Base-by-base conservation (phyloP, 2,113 vertebrate genomes). In the Urocolius indicus region DNA sequence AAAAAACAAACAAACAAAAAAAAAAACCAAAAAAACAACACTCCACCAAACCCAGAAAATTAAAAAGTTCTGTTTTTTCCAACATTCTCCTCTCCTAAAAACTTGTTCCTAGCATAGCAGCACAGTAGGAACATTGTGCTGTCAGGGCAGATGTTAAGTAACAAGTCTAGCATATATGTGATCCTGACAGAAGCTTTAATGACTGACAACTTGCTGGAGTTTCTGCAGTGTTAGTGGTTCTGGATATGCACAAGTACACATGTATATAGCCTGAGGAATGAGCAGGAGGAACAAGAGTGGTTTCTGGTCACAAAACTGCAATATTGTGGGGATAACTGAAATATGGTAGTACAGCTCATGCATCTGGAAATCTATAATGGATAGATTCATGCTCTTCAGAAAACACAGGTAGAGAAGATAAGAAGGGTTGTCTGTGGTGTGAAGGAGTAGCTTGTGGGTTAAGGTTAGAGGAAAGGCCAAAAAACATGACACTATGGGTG, bases 171-270 rank as follows among this genome's bases (percentile, higher is more conserved):
- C 49, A 69, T 4, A 3, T 32, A 38, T 13, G 23, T 69, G 11
- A 13, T 77, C n/a, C 27, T 77, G 63, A 30, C 45, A 68, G 65
- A 65, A 87, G 30, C 41, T 69, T 69, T 77, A 77, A 32, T 45
- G 22, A 52, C 34, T 48, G 30, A 8, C n/a, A 45, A 0, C 1
- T 0, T 32, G 9, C 30, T 59, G 23, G 27, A 29, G 23, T 30
- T 84, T 59, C 63, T 61, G 45, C 30, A 26, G 21, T 23, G 7
- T 20, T 81, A 54, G 19, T 66, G 17, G 16, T 43, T 72, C 30
- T 63, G 43, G 36, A 58, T 5, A 2, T 41, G 8, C 10, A 16
- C 16, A 83, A 59, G 34, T 34, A 34, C 12, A 41, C 6, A 6
- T 9, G 20, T 18, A 32, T 11, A 11, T 19, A n/a, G 22, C 62